Evolutionary conservation across 92 coral and sea anemone species (phyloP), one percentile per base, ranked within the genome.

Genomic region (Anthopleura xanthogrammica): DNA sequence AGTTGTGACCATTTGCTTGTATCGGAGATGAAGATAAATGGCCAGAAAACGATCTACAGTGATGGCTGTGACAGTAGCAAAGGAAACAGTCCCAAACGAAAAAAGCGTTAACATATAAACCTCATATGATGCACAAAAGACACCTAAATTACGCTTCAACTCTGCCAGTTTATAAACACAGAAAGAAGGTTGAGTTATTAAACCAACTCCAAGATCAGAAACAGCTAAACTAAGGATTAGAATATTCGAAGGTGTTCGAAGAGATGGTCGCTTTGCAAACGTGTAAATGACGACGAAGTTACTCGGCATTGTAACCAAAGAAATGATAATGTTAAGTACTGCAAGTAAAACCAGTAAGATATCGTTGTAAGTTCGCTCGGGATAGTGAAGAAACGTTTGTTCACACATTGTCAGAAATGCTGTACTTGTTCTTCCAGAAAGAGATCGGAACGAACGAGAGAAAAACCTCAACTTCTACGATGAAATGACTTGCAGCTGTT

Each of bases 171-270:
- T 62, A n/a, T 62, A 62, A 62, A 62, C 24, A 12, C 82, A 79
- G 16, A 57, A 79, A 12, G 81, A 60, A 2, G 84, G 84, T n/a
- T 68, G 77, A 19, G 43, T 40, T 4, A 81, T 2, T 7, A 81
- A 14, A 1, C 77, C 84, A 29, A 81, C 84, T n/a, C 74, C 36
- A 20, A 71, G 20, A 50, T 81, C 84, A 70, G 77, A 46, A 52
- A 81, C 23, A 3, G 84, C 60, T 52, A 64, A 71, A 50, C 84
- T 77, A 52, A 81, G 84, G 40, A 81, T 65, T 23, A 81, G n/a
- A 16, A 81, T 50, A 24, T 81, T 81, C 20, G 84, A 81, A 19
- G 84, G 66, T 8, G 64, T 81, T 62, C 62, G 84, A 22, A 81
- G 74, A 12, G 84, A 66, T 11, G 84, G 42, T 71, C 58, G 71